These are phyloP conservation scores for Malurus splendens DNA, from an alignment of 2,797 vertebrate species.

Conservation along the genomic window DNA sequence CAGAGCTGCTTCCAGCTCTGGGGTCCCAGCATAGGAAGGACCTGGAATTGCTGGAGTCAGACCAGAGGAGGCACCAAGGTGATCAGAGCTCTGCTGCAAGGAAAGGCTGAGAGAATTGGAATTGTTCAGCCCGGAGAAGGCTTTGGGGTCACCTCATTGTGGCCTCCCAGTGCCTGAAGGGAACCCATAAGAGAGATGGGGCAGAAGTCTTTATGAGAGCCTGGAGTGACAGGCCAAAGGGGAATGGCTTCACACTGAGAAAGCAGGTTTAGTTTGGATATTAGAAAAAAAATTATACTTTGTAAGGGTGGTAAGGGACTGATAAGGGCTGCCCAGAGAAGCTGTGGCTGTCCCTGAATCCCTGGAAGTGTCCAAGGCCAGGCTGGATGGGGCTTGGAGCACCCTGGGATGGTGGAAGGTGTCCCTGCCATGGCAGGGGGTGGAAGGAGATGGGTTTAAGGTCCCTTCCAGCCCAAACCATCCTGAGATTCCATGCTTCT, in stretches of 20 bases:
- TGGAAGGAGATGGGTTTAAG: accelerated
- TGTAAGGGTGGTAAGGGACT: not conserved
- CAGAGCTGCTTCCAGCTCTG: accelerated
- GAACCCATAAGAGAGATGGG: not conserved
- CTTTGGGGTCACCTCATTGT: not conserved
- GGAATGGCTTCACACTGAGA: not conserved
- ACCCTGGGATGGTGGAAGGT: accelerated
- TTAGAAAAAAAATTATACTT: not conserved
- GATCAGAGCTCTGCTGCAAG: not conserved
- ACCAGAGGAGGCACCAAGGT: not conserved
- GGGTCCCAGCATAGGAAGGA: not conserved
- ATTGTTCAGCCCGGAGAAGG: not conserved
- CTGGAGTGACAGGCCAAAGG: not conserved
- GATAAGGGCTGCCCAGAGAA: not conserved
- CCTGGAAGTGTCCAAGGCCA: not conserved
- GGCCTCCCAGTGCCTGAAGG: not conserved
- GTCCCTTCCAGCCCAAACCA: not conserved
- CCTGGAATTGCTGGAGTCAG: accelerated
- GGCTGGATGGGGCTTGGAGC: accelerated
- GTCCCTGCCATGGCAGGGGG: not conserved
- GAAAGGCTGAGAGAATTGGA: accelerated
- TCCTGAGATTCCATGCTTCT: not conserved
- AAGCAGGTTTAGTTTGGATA: not conserved
- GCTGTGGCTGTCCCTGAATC: not conserved
- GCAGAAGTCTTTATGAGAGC: not conserved